Conservation (phyloP, 1,140 invertebrate genomes). For the Harpegnathos saltator region DNA sequence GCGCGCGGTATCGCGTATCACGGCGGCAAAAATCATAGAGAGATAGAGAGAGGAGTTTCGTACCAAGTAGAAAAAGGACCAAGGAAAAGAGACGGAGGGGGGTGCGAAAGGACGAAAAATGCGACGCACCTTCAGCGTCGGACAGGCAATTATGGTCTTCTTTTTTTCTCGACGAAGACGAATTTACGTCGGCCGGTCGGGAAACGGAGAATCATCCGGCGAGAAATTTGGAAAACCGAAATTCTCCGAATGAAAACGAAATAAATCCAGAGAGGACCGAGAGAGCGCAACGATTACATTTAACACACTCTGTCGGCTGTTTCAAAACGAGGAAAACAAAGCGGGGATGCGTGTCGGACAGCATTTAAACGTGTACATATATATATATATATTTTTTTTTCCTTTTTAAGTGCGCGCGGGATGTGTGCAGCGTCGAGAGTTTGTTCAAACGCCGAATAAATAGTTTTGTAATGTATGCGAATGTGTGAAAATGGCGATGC, state of each 20-base stretch:
- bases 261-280: not conserved
- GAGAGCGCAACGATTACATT: not conserved
- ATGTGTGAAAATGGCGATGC: not conserved
- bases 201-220: too few species aligned
- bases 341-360: not conserved
- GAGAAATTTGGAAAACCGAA: too few species aligned
- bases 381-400: too few species aligned
- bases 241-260: not conserved
- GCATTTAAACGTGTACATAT: not conserved
- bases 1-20: constrained; percentile 26
- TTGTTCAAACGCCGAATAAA: constrained; percentile 18
- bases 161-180: not conserved
- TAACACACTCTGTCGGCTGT: not conserved
- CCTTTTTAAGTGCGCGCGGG: not conserved
- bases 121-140: constrained; percentile 9
- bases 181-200: too few species aligned
- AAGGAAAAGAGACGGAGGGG: constrained; percentile 1
- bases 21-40: constrained; percentile 42
- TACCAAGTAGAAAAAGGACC: not conserved
- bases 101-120: not conserved
- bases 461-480: not conserved
- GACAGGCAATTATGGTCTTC: not conserved
- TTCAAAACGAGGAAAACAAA: constrained; percentile 18
- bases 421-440: not conserved
- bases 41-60: constrained; percentile 32